Conservation (phyloP, 2,797 vertebrate species). For the Brachyrhaphis roseni region DNA sequence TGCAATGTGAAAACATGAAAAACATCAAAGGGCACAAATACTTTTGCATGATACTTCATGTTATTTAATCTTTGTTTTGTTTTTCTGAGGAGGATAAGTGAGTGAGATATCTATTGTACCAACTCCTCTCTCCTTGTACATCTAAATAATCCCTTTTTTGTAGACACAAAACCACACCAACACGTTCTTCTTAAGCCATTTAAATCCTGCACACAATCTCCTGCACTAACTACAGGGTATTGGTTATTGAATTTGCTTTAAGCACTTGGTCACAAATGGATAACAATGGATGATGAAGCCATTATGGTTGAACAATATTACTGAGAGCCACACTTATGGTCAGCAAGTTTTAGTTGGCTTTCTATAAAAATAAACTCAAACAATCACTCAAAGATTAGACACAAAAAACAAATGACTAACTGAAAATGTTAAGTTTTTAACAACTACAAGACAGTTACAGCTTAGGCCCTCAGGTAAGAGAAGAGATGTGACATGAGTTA, state of each 20-base stretch:
- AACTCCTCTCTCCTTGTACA: not conserved
- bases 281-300: slow-evolving; percentile 43
- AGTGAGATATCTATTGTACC: slow-evolving; percentile 17
- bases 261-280: slow-evolving; percentile 28
- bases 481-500: slow-evolving; percentile 52
- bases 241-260: slow-evolving; percentile 16
- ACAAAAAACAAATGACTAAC: slow-evolving; percentile 14
- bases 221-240: slow-evolving; percentile 1
- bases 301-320: slow-evolving; percentile 49
- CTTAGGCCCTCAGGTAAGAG: slow-evolving; percentile 24
- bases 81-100: not conserved
- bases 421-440: slow-evolving; percentile 26
- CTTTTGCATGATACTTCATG: not conserved
- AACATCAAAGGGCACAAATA: not conserved
- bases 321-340: slow-evolving; percentile 38
- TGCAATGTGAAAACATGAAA: not conserved
- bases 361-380: slow-evolving; percentile 14
- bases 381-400: not conserved
- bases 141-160: slow-evolving; percentile 7
- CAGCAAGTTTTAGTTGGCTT: slow-evolving; percentile 33
- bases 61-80: not conserved
- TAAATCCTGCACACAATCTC: slow-evolving; percentile 7
- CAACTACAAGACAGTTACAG: slow-evolving; percentile 15
- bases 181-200: slow-evolving; percentile 10
- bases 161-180: not conserved